Evolutionary conservation across 2,888 invertebrate species (phyloP).

Genomic region (Calliopum simillimum): DNA sequence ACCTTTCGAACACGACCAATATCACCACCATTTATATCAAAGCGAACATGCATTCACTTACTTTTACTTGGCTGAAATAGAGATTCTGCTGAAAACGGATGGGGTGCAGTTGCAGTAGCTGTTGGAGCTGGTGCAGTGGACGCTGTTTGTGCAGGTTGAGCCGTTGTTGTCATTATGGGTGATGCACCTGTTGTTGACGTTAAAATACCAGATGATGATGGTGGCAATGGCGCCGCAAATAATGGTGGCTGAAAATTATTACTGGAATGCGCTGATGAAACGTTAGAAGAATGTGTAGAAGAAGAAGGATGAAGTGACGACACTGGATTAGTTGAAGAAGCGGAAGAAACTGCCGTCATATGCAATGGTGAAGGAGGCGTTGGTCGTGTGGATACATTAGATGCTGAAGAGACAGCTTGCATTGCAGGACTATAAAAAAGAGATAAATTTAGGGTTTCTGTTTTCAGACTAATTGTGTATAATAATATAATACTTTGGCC

Average conservation of each 20-base stretch:
- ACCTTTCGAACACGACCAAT: too few species aligned
- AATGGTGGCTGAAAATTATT: slow-evolving; percentile 73
- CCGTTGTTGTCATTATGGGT: slow-evolving; percentile 47
- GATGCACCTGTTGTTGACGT: slow-evolving; percentile 46
- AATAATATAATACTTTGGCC: slow-evolving; percentile 49
- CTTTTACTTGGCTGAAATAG: slow-evolving; percentile 86
- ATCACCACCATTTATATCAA: too few species aligned
- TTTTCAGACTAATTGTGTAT: background rate
- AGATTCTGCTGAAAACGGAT: slow-evolving; percentile 89
- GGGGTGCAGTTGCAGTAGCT: slow-evolving; percentile 73
- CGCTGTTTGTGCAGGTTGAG: slow-evolving; percentile 45
- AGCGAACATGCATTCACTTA: slow-evolving; percentile 47
- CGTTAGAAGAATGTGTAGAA: slow-evolving; percentile 69
- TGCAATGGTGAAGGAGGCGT: slow-evolving; percentile 68
- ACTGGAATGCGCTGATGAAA: slow-evolving; percentile 62
- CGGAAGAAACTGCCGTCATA: slow-evolving; percentile 33
- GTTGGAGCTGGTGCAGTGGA: slow-evolving; percentile 46
- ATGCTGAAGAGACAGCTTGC: slow-evolving; percentile 66
- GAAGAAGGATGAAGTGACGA: slow-evolving; percentile 48
- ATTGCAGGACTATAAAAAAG: slow-evolving; percentile 46
- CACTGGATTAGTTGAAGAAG: slow-evolving; percentile 53
- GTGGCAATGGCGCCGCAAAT: slow-evolving; percentile 75
- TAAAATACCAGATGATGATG: slow-evolving; percentile 60
- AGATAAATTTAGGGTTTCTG: background rate
- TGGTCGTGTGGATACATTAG: slow-evolving; percentile 70